Evolutionary conservation across 2,797 vertebrate species (phyloP).

Genomic region (Acanthiza pusilla): DNA sequence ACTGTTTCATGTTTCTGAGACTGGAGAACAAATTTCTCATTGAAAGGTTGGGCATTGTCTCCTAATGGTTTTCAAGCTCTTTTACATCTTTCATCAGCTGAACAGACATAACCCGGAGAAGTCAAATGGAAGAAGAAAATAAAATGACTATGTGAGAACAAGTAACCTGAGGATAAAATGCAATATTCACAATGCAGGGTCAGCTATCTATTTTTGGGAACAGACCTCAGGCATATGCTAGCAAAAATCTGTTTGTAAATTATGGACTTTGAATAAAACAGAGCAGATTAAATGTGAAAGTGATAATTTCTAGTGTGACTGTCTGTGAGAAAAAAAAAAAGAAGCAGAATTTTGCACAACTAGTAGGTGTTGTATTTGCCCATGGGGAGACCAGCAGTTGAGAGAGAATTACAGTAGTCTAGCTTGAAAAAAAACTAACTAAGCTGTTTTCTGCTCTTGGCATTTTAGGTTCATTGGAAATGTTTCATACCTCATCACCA

Average conservation of each 20-base stretch:
- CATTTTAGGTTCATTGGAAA: slow-evolving; percentile 50
- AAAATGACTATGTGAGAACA: background rate
- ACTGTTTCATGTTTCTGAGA: background rate
- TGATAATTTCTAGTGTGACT: background rate
- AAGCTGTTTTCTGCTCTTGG: slow-evolving; percentile 16
- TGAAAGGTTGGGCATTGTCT: background rate
- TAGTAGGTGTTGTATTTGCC: slow-evolving; percentile 19
- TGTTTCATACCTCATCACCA: slow-evolving; percentile 23
- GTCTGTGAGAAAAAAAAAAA: slow-evolving; percentile 2
- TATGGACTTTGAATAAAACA: slow-evolving; percentile 18
- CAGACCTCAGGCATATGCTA: background rate
- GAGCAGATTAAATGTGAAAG: slow-evolving; percentile 13
- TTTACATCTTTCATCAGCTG: background rate
- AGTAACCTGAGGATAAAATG: background rate
- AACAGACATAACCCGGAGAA: background rate
- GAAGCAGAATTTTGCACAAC: slow-evolving; percentile 7
- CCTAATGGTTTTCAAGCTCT: background rate
- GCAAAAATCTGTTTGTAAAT: slow-evolving; percentile 49
- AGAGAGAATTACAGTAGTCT: background rate
- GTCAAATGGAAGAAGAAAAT: background rate
- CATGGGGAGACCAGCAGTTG: background rate
- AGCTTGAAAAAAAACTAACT: background rate
- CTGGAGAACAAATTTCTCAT: background rate
- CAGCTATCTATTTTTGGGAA: background rate
- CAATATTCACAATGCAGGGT: background rate